These are phyloP conservation scores for Bathynomus jamesi DNA, from an alignment of 1,140 invertebrate genomes.

Conservation along the genomic window DNA sequence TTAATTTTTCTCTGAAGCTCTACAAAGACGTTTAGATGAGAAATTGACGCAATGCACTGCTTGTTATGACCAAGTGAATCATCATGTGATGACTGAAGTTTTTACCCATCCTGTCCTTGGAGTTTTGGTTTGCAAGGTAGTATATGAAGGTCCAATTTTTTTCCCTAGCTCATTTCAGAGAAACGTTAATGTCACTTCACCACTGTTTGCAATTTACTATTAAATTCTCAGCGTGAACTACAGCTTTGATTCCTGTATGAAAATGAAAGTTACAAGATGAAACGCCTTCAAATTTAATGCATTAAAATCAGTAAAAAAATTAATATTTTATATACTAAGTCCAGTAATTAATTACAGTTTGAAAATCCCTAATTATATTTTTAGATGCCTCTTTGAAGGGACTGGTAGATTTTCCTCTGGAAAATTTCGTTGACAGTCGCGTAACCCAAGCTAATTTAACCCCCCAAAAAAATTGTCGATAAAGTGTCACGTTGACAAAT, in stretches of 20 bases:
- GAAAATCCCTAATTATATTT: too few relatives aligned
- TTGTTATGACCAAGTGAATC: constrained; percentile 27
- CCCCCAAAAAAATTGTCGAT: too few relatives aligned
- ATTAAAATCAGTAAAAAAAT: too few relatives aligned
- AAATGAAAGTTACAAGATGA: neutral
- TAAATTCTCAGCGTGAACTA: neutral
- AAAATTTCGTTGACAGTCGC: too few relatives aligned
- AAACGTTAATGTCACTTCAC: neutral
- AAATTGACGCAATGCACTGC: constrained; percentile 15
- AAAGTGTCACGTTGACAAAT: too few relatives aligned
- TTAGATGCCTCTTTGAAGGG: too few relatives aligned
- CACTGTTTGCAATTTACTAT: neutral
- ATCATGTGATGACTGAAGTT: constrained; percentile 46
- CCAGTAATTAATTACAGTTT: too few relatives aligned
- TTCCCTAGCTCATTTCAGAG: neutral
- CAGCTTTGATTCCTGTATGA: neutral
- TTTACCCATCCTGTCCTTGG: constrained; percentile 65
- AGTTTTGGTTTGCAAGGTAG: constrained; percentile 63
- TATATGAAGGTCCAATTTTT: constrained; percentile 23
- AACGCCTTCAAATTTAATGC: too few relatives aligned
- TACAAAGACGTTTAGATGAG: neutral
- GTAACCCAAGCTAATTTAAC: too few relatives aligned
- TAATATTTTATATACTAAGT: too few relatives aligned
- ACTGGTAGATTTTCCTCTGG: too few relatives aligned
- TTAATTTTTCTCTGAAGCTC: neutral